A percentile compares a stretch with the other conserved stretches of the same genome.
These are phyloP conservation scores for Prenolepis imparis DNA, from an alignment of 2,888 invertebrate genomes.

Conservation along the genomic window DNA sequence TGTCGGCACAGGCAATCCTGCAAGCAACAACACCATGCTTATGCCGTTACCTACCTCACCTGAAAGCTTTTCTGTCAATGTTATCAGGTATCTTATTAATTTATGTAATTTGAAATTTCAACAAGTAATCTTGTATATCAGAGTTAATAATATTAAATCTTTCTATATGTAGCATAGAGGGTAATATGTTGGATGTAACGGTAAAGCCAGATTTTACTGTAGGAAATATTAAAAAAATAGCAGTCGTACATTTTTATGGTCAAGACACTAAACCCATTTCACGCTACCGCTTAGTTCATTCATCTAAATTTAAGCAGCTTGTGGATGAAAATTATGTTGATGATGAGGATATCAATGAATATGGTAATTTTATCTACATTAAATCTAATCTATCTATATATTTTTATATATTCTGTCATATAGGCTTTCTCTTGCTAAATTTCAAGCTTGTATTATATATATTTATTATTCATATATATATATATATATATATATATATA, in stretches of 20 bases:
- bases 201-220: slow-evolving; percentile 80
- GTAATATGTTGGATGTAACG: slow-evolving; percentile 75
- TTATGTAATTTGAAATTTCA: not conserved
- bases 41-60: slow-evolving; percentile 73
- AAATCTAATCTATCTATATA: not conserved
- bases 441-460: not conserved
- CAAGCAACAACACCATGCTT: slow-evolving; percentile 75
- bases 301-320: slow-evolving; percentile 77
- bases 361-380: slow-evolving; percentile 72
- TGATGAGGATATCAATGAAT: slow-evolving; percentile 79
- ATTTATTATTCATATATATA: not conserved
- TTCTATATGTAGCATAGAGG: slow-evolving; percentile 78
- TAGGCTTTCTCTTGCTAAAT: not conserved
- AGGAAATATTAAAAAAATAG: slow-evolving; percentile 81
- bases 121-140: not conserved
- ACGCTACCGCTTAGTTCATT: slow-evolving; percentile 81
- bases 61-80: slow-evolving; percentile 79
- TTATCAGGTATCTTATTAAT: slow-evolving; percentile 78
- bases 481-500: not conserved
- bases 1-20: slow-evolving; percentile 72
- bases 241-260: slow-evolving; percentile 82
- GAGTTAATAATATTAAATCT: slow-evolving; percentile 8
- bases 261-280: slow-evolving; percentile 73
- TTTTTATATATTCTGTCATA: not conserved
- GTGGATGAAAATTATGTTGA: slow-evolving; percentile 76